Base-by-base conservation (phyloP, 2,113 vertebrate genomes). In the Paraplagusia blochii region DNA sequence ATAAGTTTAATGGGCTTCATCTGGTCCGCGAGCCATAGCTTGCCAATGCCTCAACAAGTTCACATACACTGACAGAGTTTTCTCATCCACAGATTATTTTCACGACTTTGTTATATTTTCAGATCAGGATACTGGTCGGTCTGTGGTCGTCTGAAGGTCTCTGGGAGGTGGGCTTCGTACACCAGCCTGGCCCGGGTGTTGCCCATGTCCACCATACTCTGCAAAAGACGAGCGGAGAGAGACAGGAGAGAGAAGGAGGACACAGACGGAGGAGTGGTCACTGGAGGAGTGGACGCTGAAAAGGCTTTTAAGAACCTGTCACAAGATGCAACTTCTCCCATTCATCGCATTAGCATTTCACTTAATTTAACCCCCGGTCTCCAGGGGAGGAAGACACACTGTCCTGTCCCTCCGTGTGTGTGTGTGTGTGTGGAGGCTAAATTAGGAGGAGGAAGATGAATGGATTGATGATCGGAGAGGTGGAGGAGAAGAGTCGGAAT, bases 201-300 rank as follows among this genome's bases (percentile, higher is more conserved):
- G 75, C 95, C 95, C 94, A 99, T 98, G 87, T 95, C 96, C 83
- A 98, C 94, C 92, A 99, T 94, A 45, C 96, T 98, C 97, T 99
- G 70, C 10, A 52, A n/a, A 35, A 58, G 13, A 38, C 11, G 35
- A 13, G 33, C 10, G 22, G 10, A 33, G 14, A 16, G 8, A n/a
- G 10, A 33, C n/a, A n/a, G n/a, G 7, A 18, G 13, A 51, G n/a
- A 50, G 2, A 52, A 11, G 10, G 39, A 38, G 4, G 13, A 52
- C 17, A 50, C 1, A 48, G 7, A 39, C 40, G 11, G 11, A 35
- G 19, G n/a, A 6, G 5, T 8, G 36, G 11, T 11, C 11, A 40
- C 13, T 2, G 15, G 48, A 13, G 33, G 39, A 17, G 44, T 16
- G 19, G 11, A 9, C 35, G 9, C 33, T 39, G 29, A 40, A 53